phyloP scores from a whole-genome alignment of 2,113 vertebrate genomes.

The Bubalus kerabau region DNA sequence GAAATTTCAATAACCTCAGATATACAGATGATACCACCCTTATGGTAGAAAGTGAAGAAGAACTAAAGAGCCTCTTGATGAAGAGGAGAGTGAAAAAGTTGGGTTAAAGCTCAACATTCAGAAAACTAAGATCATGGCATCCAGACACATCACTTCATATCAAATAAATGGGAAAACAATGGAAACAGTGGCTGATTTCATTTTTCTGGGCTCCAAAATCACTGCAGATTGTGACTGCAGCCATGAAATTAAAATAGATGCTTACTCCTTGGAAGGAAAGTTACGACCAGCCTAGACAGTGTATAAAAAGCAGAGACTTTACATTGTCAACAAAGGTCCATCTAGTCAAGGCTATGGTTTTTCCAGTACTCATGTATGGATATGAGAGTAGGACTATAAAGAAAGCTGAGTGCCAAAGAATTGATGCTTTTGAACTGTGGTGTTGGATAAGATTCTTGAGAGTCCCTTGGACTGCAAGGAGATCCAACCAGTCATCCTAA shows the following conservation, averaged over 20 bases:
- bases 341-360: background rate
- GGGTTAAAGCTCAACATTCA: background rate
- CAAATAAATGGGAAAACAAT: background rate
- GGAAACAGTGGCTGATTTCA: background rate
- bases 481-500: background rate
- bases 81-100: background rate
- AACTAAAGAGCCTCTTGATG: background rate
- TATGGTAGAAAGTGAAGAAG: background rate
- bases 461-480: background rate
- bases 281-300: background rate
- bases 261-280: background rate
- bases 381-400: background rate
- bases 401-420: background rate
- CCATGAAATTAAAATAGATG: background rate
- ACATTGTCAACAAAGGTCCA: rapidly evolving
- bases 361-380: background rate
- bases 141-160: background rate
- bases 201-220: background rate
- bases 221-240: background rate
- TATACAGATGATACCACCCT: background rate
- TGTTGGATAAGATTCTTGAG: background rate
- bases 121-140: background rate
- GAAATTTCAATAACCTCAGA: background rate
- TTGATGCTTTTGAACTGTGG: background rate
- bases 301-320: background rate